A percentile compares a stretch with the other conserved stretches of the same genome.
Conservation (phyloP, 2,888 invertebrate genomes). For the Eubasilissa splendida region DNA sequence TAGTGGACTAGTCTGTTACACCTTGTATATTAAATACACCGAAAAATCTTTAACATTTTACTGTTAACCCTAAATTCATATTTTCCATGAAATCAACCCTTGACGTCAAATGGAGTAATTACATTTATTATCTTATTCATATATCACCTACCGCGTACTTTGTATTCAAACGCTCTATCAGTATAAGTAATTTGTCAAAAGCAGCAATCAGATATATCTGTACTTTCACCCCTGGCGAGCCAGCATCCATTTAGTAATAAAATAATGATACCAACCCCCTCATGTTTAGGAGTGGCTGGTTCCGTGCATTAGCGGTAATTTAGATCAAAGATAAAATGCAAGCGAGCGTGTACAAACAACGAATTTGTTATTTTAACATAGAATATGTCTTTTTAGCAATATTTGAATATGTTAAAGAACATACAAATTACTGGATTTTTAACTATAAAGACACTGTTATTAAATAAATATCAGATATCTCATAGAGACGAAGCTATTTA, state of each 20-base stretch:
- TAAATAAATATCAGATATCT: too few relatives aligned
- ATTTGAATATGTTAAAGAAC: too few relatives aligned
- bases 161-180: neutral
- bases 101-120: conserved; percentile 5
- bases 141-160: neutral
- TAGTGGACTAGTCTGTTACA: too few relatives aligned
- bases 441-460: too few relatives aligned
- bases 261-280: neutral
- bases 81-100: conserved; percentile 5
- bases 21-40: too few relatives aligned
- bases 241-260: conserved; percentile 11
- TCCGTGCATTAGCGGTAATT: conserved; percentile 12
- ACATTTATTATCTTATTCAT: neutral
- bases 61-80: too few relatives aligned
- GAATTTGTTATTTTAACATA: too few relatives aligned
- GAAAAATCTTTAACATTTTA: too few relatives aligned
- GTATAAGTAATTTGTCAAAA: conserved; percentile 13
- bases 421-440: too few relatives aligned
- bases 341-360: neutral
- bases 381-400: too few relatives aligned
- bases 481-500: too few relatives aligned
- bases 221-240: neutral
- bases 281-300: neutral
- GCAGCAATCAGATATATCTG: conserved; percentile 10
- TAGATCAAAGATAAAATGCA: conserved; percentile 17